Evolutionary conservation across 2,113 vertebrate species (phyloP).

Genomic region (Turnix velox): DNA sequence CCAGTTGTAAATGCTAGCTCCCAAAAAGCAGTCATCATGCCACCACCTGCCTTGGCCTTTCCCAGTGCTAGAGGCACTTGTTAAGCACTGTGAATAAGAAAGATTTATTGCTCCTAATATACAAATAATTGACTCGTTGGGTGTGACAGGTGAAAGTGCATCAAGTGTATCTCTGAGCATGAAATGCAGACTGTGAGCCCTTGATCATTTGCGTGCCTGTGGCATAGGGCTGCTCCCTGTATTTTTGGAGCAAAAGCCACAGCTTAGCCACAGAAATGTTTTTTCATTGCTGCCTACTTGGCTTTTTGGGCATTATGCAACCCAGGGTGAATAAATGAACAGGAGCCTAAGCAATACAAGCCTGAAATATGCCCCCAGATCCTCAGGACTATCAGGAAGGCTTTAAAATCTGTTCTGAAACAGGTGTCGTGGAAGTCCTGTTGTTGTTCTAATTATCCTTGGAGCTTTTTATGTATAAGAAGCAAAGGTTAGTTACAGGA

Average conservation of each 20-base stretch:
- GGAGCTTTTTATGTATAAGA: neutral
- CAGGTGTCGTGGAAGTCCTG: neutral
- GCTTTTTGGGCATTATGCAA: neutral
- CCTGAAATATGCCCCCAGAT: neutral
- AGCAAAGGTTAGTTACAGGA: neutral
- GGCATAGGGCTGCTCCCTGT: neutral
- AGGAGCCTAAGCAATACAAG: neutral
- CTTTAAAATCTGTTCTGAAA: neutral
- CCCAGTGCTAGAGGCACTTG: neutral
- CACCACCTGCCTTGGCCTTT: neutral
- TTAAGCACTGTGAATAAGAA: accelerated
- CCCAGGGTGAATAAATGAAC: accelerated
- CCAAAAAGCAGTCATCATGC: neutral
- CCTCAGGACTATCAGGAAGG: neutral
- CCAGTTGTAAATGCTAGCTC: neutral
- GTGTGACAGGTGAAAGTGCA: neutral
- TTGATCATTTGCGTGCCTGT: slow-evolving; percentile 1
- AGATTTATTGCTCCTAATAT: neutral
- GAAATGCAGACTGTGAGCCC: neutral
- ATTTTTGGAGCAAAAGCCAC: slow-evolving; percentile 37
- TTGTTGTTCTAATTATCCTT: neutral
- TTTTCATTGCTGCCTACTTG: neutral
- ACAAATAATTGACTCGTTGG: accelerated
- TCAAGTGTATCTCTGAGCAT: neutral
- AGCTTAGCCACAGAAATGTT: slow-evolving; percentile 10